A percentile compares a stretch with the other conserved stretches of the same genome.
These are phyloP conservation scores for Carollia perspicillata DNA, from an alignment of 2,113 vertebrate species.

Conservation along the genomic window DNA sequence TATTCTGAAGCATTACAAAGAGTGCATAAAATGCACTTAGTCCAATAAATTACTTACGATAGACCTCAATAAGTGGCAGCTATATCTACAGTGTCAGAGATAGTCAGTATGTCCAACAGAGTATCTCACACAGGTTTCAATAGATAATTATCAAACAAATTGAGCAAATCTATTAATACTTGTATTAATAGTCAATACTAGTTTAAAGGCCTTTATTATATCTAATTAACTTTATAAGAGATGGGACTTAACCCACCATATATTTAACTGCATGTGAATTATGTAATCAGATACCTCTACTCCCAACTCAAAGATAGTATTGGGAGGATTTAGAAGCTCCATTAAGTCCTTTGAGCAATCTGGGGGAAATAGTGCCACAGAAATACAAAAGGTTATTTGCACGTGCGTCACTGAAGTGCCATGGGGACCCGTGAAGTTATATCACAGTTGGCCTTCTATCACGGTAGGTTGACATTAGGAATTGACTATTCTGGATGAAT, in stretches of 20 bases:
- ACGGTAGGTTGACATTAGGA: neutral
- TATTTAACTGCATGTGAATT: constrained; percentile 8
- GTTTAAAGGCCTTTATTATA: neutral
- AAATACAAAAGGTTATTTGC: constrained; percentile 30
- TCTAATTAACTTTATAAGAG: neutral
- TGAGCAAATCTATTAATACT: neutral
- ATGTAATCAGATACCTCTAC: neutral
- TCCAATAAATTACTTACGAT: neutral
- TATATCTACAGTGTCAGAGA: neutral
- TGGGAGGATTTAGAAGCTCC: neutral
- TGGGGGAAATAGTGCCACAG: neutral
- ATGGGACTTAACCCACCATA: neutral
- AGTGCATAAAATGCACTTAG: neutral
- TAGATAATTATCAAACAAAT: neutral
- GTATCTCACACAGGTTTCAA: neutral
- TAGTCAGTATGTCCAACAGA: neutral
- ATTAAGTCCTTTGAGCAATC: neutral
- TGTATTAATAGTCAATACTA: neutral
- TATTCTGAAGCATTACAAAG: neutral
- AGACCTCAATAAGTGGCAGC: neutral
- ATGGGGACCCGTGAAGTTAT: neutral
- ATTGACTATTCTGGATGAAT: neutral
- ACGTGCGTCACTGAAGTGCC: neutral
- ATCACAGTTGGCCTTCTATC: neutral
- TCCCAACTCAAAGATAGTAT: neutral